Evolutionary conservation across 2,113 vertebrate species (phyloP).

Genomic region (Cynocephalus volans): DNA sequence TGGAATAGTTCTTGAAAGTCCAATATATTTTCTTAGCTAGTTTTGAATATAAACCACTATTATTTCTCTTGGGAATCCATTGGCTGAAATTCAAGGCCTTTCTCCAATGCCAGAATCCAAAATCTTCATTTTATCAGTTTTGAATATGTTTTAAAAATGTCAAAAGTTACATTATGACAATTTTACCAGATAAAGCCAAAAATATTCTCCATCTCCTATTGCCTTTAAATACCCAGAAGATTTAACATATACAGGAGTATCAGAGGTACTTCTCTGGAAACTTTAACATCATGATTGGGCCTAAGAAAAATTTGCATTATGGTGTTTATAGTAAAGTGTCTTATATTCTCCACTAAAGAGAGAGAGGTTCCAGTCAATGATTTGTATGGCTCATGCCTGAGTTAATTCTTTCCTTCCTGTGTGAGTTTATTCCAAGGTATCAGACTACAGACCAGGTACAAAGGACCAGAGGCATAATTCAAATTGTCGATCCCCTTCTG

Average conservation of each 20-base stretch:
- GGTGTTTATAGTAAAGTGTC: neutral
- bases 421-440: neutral
- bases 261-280: neutral
- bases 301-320: neutral
- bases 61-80: slow-evolving; percentile 50
- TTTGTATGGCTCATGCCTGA: no score
- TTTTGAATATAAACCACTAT: slow-evolving; percentile 50
- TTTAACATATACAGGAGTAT: neutral
- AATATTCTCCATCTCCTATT: neutral
- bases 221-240: neutral
- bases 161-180: slow-evolving; percentile 28
- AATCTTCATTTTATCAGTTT: slow-evolving; percentile 63
- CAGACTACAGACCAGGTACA: neutral
- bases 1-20: neutral
- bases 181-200: slow-evolving; percentile 25
- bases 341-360: neutral
- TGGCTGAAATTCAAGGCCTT: slow-evolving; percentile 64
- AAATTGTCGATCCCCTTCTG: neutral
- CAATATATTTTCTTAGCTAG: neutral
- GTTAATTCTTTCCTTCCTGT: neutral
- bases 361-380: neutral
- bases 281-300: neutral
- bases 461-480: neutral
- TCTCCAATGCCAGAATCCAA: slow-evolving; percentile 42
- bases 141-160: slow-evolving; percentile 36